Percentiles rank a stretch among this genome's conserved stretches.
Evolutionary conservation across 2,888 invertebrate species (phyloP).

Genomic region (Coenonympha arcania): DNA sequence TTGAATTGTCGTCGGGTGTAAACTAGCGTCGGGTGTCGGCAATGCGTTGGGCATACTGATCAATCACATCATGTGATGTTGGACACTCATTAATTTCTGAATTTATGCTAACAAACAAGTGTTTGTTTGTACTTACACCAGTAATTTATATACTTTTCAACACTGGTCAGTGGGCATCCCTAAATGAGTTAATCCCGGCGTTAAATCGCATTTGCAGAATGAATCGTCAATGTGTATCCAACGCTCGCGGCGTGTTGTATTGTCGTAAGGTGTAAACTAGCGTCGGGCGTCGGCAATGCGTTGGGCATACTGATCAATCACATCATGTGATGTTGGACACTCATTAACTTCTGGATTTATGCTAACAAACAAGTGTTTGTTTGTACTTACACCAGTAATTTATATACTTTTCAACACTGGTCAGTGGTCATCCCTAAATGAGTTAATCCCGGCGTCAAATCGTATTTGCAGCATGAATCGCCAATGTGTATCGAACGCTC

Average conservation of each 20-base stretch:
- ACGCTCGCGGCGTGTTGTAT: slow-evolving; percentile 15
- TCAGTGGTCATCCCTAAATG: too few species aligned
- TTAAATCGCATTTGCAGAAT: slow-evolving; percentile 44
- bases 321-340: slow-evolving; percentile 3
- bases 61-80: slow-evolving; percentile 3
- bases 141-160: too few species aligned
- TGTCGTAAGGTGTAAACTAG: slow-evolving; percentile 4
- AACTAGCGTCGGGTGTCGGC: slow-evolving; percentile 22
- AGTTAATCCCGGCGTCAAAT: slow-evolving; percentile 47
- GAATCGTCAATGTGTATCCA: slow-evolving; percentile 42
- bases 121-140: too few species aligned
- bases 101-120: too few species aligned
- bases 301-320: slow-evolving; percentile 23
- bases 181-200: slow-evolving; percentile 44
- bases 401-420: too few species aligned
- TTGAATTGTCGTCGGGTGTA: slow-evolving; percentile 7
- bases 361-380: too few species aligned
- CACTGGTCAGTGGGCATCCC: too few species aligned
- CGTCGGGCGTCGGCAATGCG: slow-evolving; percentile 19
- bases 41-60: slow-evolving; percentile 23
- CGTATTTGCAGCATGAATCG: slow-evolving; percentile 45
- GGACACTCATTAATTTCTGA: background rate
- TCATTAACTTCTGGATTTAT: too few species aligned
- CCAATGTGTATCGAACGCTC: slow-evolving; percentile 34
- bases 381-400: too few species aligned